Base-by-base conservation (phyloP, 2,797 vertebrate genomes). In the Crenuchus spilurus region DNA sequence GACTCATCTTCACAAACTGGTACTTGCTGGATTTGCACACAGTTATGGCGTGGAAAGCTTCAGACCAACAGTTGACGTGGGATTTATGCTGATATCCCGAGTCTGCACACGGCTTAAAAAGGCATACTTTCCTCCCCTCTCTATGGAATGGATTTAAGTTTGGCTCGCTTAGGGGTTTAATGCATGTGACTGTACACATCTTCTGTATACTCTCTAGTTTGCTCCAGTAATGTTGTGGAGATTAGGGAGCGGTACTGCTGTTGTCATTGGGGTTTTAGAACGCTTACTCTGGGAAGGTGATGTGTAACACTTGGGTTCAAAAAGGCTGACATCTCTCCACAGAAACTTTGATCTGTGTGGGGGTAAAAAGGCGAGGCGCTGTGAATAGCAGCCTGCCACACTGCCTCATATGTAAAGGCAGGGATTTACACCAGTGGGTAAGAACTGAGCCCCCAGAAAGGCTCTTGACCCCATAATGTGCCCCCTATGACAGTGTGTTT, bases 121-220 rank as follows among this genome's bases (percentile, higher is more conserved):
- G 2, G 42, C 52, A 42, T 37, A 61, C 63, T 69, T 74, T 76
- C 71, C 70, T 78, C 41, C 65, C 39, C 62, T 69, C 58, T 61
- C 68, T 58, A 49, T 62, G 60, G 70, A 11, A 26, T 46, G 71
- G 82, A 77, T 81, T 77, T 76, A 74, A 72, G 67, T 72, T 79
- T 51, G 22, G 18, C 62, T 79, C 39, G 54, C 74, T 81, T 28
- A 69, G 65, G 54, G 68, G 71, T 13, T 75, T 83, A 73, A 62
- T 39, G 51, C 31, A 31, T 30, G 20, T 66, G 76, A 77, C 26
- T 72, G 58, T 42, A 67, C 71, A 78, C 46, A 75, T 68, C 39
- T 75, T 64, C 41, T 51, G 22, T 44, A 33, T 54, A 69, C 46
- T 26, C 42, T 65, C 24, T 28, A 44, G 26, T 13, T 63, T 63